Evolutionary conservation across 64 coral and sea anemone species (phyloP).

Genomic region (Stichodactyla helianthus): DNA sequence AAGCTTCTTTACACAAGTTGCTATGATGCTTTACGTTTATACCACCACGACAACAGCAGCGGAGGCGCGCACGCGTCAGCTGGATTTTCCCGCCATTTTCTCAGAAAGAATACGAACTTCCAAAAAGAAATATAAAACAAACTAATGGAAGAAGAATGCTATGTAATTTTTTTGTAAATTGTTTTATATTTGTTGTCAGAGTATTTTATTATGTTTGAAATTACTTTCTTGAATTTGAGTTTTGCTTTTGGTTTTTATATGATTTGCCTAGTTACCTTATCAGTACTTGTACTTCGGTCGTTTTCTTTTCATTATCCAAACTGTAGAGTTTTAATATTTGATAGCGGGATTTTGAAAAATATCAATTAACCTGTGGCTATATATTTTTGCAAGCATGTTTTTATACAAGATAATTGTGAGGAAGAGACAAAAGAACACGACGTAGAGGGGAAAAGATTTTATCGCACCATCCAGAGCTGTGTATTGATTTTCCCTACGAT

Average conservation of each 20-base stretch:
- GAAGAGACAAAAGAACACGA: not conserved
- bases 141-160: not conserved
- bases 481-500: not conserved
- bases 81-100: constrained; percentile 9
- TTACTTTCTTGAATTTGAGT: not conserved
- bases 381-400: too few relatives aligned
- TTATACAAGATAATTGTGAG: too few relatives aligned
- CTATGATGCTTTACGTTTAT: not conserved
- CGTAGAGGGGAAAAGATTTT: not conserved
- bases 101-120: not conserved
- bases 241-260: not conserved
- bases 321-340: too few relatives aligned
- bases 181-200: not conserved
- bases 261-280: not conserved
- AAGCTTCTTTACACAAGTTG: not conserved
- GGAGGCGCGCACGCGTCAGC: not conserved
- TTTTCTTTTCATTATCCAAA: not conserved
- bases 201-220: not conserved
- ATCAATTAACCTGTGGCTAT: too few relatives aligned
- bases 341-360: too few relatives aligned
- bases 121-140: not conserved
- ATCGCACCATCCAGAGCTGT: not conserved
- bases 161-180: not conserved
- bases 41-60: not conserved
- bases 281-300: not conserved